Conservation (phyloP, 64 coral and sea anemone species). For the Stichodactyla helianthus region DNA sequence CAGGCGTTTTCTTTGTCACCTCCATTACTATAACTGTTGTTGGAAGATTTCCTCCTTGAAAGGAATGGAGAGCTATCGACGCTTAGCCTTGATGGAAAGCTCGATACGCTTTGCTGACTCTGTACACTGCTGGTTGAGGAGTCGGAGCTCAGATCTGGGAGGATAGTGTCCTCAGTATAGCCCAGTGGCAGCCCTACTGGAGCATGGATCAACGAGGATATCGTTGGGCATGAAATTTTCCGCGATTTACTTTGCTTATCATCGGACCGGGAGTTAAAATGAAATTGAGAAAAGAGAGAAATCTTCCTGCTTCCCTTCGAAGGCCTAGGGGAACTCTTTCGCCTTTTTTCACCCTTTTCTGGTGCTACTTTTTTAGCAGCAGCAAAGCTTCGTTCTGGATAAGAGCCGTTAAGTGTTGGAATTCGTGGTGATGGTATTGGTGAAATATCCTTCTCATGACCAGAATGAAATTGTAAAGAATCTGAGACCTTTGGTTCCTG, state of each 20-base stretch:
- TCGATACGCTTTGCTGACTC: neutral
- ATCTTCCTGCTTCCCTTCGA: conserved; percentile 71
- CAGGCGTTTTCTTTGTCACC: conserved; percentile 57
- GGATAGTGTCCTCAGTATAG: conserved; percentile 20
- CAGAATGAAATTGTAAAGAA: conserved; percentile 54
- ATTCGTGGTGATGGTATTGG: conserved; percentile 24
- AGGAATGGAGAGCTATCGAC: conserved; percentile 52
- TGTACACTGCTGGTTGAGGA: conserved; percentile 46
- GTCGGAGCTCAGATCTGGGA: conserved; percentile 42
- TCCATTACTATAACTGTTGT: conserved; percentile 7
- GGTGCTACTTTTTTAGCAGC: neutral
- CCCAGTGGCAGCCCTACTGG: conserved; percentile 29
- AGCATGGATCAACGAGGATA: conserved; percentile 21
- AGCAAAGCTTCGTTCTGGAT: neutral
- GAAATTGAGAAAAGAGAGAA: conserved; percentile 79
- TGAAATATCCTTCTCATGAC: conserved; percentile 31
- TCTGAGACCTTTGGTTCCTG: conserved; percentile 29
- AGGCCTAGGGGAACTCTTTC: conserved; percentile 60
- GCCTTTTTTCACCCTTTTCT: conserved; percentile 17
- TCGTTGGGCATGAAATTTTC: conserved; percentile 37
- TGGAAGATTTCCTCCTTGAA: conserved; percentile 46
- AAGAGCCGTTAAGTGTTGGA: neutral
- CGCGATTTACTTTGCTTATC: conserved; percentile 62
- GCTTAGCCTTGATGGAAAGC: conserved; percentile 8
- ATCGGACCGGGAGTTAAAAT: conserved; percentile 60